A percentile compares a stretch with the other conserved stretches of the same genome.
Evolutionary conservation across 1,140 invertebrate genomes (phyloP).

Genomic region (fruit fly (Drosophila melanogaster)): Release_6_plus_ISO1_MT NT_037436.4:3321501-3322000

Average conservation of each 20-base stretch:
- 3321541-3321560: constrained; percentile 80
- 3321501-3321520: constrained; percentile 81
- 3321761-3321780: constrained; percentile 15
- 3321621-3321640: constrained; percentile 74
- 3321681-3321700: constrained; percentile 62
- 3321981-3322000: not conserved
- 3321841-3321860: constrained; percentile 23
- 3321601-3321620: constrained; percentile 47
- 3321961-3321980: not conserved
- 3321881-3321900: not conserved
- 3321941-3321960: not conserved
- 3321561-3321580: constrained; percentile 75
- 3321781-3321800: constrained; percentile 14
- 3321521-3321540: constrained; percentile 77
- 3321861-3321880: constrained; percentile 14
- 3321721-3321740: constrained; percentile 6
- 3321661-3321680: constrained; percentile 61
- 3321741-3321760: constrained; percentile 4
- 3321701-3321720: constrained; percentile 75
- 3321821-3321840: constrained; percentile 8
- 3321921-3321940: too few species aligned
- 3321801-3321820: not conserved
- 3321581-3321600: constrained; percentile 80
- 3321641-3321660: constrained; percentile 71
- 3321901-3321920: not conserved